Evolutionary conservation across 2,113 vertebrate species (phyloP), one percentile per base, ranked within the genome.

Genomic region (Scalopus aquaticus): DNA sequence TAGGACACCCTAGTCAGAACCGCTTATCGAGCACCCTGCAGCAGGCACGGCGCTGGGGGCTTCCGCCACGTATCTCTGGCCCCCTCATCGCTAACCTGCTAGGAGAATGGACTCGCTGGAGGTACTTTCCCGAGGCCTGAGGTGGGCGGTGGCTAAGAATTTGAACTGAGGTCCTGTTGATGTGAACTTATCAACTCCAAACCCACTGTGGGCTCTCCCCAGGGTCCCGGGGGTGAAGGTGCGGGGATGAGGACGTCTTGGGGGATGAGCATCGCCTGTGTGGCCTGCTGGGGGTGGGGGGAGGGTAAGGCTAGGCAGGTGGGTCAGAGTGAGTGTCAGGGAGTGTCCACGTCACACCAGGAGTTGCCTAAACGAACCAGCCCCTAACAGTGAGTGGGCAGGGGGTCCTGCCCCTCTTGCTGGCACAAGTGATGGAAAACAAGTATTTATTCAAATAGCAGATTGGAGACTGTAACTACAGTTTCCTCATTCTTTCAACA

Each of bases 231-330:
- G 70, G 42, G 20, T 3, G 4, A 19, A 30, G 35, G 35, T 20
- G 6, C 30, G 62, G 44, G 65, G 22, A 28, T 9, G 24, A 11
- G 44, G 4, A 7, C 0, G 3, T 35, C 22, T 1, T 2, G 13
- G 64, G 72, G 62, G 37, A 82, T 5, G 4, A 1, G 11, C 11
- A 3, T 16, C 60, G 7, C 76, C 54, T 46, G 60, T 51, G 39
- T 62, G 91, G 42, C 35, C 37, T 46, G 35, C 5, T 10, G 20
- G 44, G 4, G 4, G 32, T 35, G 32, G 64, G 64, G 15, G 15
- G 15, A n/a, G n/a, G n/a, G 2, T 2, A 11, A 62, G 62, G 35
- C n/a, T 62, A 24, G 17, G 16, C 46, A 5, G 11, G 2, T 12
- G 32, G 30, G n/a, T 58, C 37, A 64, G 44, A 46, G 3, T n/a